These are phyloP conservation scores for Thalassophryne amazonica DNA, from an alignment of 2,797 vertebrate species.

Conservation along the genomic window DNA sequence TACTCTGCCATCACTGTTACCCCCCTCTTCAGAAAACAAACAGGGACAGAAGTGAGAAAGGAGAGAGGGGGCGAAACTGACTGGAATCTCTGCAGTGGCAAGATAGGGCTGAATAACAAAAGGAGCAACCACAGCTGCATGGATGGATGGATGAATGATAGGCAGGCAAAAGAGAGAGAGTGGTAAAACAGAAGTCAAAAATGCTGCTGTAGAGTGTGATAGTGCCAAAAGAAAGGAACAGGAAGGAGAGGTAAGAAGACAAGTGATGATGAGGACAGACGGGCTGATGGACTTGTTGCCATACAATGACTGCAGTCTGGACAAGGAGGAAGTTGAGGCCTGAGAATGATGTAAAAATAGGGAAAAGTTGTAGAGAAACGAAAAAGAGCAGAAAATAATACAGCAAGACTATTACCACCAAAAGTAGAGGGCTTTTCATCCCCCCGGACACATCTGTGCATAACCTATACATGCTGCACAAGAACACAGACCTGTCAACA, in stretches of 20 bases:
- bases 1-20: constrained; percentile 16
- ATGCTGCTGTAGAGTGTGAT: constrained; percentile 51
- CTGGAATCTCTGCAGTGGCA: constrained; percentile 51
- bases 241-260: not conserved
- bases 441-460: too few relatives aligned
- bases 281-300: constrained; percentile 42
- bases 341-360: not conserved
- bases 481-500: too few relatives aligned
- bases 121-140: constrained; percentile 22
- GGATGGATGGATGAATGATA: constrained; percentile 50
- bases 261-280: not conserved
- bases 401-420: too few relatives aligned
- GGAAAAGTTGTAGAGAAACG: not conserved
- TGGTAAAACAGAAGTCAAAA: constrained; percentile 29
- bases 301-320: constrained; percentile 12
- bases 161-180: constrained; percentile 30
- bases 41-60: constrained; percentile 7
- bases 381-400: not conserved
- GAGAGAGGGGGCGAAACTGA: constrained; percentile 19
- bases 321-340: not conserved
- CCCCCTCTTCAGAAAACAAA: constrained; percentile 6
- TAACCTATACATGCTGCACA: too few relatives aligned
- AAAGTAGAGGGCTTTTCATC: too few relatives aligned
- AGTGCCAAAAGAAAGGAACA: constrained; percentile 22
- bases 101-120: constrained; percentile 62